These are phyloP conservation scores for Erythrolamprus reginae DNA, from an alignment of 2,113 vertebrate genomes.

Conservation along the genomic window DNA sequence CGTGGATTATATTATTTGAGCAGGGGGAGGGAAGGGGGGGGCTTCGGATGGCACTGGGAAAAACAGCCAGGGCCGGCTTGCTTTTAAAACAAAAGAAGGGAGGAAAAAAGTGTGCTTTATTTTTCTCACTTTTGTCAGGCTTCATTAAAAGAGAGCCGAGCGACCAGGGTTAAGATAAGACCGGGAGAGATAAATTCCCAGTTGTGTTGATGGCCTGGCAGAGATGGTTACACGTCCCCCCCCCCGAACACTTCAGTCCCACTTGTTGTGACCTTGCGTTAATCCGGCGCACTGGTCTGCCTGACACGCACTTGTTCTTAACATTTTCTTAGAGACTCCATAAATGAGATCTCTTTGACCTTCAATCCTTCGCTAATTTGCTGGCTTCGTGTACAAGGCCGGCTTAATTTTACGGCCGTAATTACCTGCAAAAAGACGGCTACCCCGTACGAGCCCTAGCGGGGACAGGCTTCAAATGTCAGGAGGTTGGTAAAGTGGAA, in stretches of 20 bases:
- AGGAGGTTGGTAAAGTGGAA: slow-evolving; percentile 44
- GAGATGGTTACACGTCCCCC: slow-evolving; percentile 56
- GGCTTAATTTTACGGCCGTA: slow-evolving; percentile 77
- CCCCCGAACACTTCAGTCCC: slow-evolving; percentile 61
- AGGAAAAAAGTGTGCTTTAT: slow-evolving; percentile 15
- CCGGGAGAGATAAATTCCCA: slow-evolving; percentile 59
- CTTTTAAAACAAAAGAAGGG: background rate
- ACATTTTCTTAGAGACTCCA: slow-evolving; percentile 79
- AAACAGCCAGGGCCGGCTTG: too few species aligned
- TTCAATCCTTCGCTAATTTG: slow-evolving; percentile 79
- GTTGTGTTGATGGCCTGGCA: slow-evolving; percentile 66
- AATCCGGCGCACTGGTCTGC: slow-evolving; percentile 83
- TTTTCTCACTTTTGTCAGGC: slow-evolving; percentile 16
- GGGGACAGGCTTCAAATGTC: slow-evolving; percentile 72
- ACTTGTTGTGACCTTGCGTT: slow-evolving; percentile 66
- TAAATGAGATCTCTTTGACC: slow-evolving; percentile 82
- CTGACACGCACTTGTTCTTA: slow-evolving; percentile 96
- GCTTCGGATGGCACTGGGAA: background rate
- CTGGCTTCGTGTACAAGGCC: slow-evolving; percentile 76
- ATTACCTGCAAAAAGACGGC: slow-evolving; percentile 75
- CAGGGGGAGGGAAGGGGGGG: background rate
- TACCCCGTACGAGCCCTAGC: slow-evolving; percentile 63
- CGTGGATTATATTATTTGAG: too few species aligned
- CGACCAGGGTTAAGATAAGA: slow-evolving; percentile 40
- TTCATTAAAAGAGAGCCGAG: background rate